Base-by-base conservation (phyloP, 2,113 vertebrate genomes). In the Prochilodus magdalenae region DNA sequence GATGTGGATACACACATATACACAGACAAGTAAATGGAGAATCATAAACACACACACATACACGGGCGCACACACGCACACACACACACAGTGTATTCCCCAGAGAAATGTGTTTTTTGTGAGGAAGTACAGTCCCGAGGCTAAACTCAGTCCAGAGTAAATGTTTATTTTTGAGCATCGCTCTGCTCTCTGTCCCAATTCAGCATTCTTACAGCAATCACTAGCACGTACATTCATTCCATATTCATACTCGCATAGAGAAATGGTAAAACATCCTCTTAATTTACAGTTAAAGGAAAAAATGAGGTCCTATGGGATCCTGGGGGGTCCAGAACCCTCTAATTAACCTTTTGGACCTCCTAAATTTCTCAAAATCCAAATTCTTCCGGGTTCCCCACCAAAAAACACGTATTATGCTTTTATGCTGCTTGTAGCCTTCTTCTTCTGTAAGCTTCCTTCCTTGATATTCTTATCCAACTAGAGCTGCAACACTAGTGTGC, bases 61-160 rank as follows among this genome's bases (percentile, higher is more conserved):
- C 59, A 65, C n/a, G n/a, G n/a, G n/a, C n/a, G n/a, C n/a, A 36
- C 72, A 77, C 53, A 84, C 80, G 70, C 75, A 73, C 77, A 80
- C 1, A 27, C 44, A 57, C 22, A 75, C 29, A 65, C 59, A 65
- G n/a, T 30, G 11, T 47, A 15, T 7, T 59, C 60, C 59, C 62
- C 67, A 29, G 55, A 73, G 36, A 65, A 20, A 75, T 27, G 47
- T 29, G 13, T 60, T 13, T 44, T 63, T 24, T 24, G 14, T 51
- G 65, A 26, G 36, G 53, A 73, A 63, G 18, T 6, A 60, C 36
- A n/a, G 40, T 62, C 51, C 77, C 11, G 4, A 57, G 49, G 65
- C 76, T 65, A 71, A 71, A 53, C 16, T 57, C 22, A 44, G 67
- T 18, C 20, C 33, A 30, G 24, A 47, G 67, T 20, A 40, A 57